phyloP scores from a whole-genome alignment of 2,113 vertebrate species.

The Tragelaphus buxtoni region DNA sequence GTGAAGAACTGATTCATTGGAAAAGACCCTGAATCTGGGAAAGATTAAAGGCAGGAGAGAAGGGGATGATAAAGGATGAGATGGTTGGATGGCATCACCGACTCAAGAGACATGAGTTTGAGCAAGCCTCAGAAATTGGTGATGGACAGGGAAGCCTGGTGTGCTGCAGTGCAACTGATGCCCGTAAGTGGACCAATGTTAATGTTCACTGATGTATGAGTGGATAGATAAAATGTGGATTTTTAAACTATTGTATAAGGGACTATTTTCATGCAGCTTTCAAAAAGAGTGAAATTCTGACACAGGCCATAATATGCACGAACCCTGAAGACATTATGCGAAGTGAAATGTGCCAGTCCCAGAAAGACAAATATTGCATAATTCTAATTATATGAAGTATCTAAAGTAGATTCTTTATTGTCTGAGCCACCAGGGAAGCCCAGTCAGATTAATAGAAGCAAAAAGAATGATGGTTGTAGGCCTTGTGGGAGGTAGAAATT shows the following conservation, averaged over 20 bases:
- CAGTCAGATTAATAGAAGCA: not conserved
- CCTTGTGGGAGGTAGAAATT: not conserved
- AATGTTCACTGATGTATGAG: not conserved
- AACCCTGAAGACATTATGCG: not conserved
- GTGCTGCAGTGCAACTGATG: not conserved
- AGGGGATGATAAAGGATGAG: not conserved
- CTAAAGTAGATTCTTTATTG: not conserved
- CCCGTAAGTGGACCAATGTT: not conserved
- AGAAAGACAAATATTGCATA: not conserved
- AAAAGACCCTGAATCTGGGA: not conserved
- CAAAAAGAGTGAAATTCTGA: not conserved
- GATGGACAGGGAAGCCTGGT: not conserved
- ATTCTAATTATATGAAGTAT: not conserved
- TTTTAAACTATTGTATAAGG: not conserved
- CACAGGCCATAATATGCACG: not conserved
- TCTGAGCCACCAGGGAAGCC: not conserved
- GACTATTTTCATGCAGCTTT: not conserved
- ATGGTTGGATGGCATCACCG: not conserved
- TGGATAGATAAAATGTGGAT: not conserved
- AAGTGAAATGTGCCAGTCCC: not conserved
- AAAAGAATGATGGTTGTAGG: not conserved
- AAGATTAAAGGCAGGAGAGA: not conserved
- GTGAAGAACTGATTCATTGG: not conserved
- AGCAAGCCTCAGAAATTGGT: not conserved
- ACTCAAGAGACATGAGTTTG: not conserved